These are phyloP conservation scores for Philopotamus ludificatus DNA, from an alignment of 1,140 invertebrate species.

Conservation along the genomic window DNA sequence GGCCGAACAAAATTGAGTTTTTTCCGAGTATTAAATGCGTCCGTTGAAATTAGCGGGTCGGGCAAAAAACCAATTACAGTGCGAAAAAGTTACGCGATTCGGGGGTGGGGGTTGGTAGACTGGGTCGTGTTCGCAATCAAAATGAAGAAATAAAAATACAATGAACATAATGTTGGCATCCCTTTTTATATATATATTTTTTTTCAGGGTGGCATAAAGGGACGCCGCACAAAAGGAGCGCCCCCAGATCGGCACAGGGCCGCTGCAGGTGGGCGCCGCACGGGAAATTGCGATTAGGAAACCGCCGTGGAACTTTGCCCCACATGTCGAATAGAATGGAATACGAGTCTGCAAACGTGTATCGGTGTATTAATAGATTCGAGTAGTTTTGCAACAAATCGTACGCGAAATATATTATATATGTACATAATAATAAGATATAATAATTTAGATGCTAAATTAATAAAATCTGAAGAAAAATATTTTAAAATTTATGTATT, in stretches of 20 bases:
- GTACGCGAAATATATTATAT: no score
- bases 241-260: background rate
- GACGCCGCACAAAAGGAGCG: constrained; percentile 15
- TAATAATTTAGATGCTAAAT: no score
- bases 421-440: no score
- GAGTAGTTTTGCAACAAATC: no score
- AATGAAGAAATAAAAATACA: constrained; percentile 23
- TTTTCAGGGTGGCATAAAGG: no score
- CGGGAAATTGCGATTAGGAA: background rate
- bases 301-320: background rate
- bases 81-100: constrained; percentile 4
- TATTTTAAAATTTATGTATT: no score
- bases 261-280: constrained; percentile 3
- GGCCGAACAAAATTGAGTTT: no score
- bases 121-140: constrained; percentile 14
- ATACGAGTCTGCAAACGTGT: no score
- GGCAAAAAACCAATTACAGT: constrained; percentile 7
- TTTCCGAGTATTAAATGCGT: background rate
- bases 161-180: constrained; percentile 24
- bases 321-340: no score
- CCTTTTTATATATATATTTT: no score
- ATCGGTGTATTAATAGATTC: no score
- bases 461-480: no score
- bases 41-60: background rate
- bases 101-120: background rate